These are phyloP conservation scores for Coregonus suidteri DNA, from an alignment of 2,797 vertebrate genomes.

Conservation along the genomic window DNA sequence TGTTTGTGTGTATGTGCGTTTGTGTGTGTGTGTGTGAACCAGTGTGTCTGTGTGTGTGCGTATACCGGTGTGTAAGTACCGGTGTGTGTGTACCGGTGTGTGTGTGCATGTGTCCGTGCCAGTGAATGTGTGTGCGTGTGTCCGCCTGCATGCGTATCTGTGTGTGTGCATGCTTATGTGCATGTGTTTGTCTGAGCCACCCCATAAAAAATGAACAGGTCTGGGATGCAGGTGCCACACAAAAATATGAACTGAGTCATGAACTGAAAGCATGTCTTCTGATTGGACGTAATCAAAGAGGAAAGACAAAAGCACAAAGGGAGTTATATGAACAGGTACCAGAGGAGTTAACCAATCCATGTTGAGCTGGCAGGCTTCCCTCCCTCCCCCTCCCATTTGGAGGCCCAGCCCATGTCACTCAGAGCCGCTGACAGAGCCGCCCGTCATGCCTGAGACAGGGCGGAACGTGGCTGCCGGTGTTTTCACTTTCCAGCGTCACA, in stretches of 20 bases:
- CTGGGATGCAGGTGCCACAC: slow-evolving; percentile 32
- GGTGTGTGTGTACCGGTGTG: no score
- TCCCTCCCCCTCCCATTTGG: background rate
- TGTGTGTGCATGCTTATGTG: slow-evolving; percentile 19
- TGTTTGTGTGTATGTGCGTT: background rate
- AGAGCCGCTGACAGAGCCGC: slow-evolving; percentile 46
- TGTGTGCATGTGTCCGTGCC: no score
- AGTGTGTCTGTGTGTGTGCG: no score
- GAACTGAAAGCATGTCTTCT: slow-evolving; percentile 27
- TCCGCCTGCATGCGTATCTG: slow-evolving; percentile 36
- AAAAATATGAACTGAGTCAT: slow-evolving; percentile 31
- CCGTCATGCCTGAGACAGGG: slow-evolving; percentile 55
- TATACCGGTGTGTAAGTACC: no score
- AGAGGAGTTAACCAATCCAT: slow-evolving; percentile 36
- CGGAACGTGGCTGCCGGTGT: slow-evolving; percentile 67
- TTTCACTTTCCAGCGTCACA: slow-evolving; percentile 68
- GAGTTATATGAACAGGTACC: slow-evolving; percentile 45
- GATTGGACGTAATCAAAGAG: slow-evolving; percentile 38
- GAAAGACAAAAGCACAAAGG: slow-evolving; percentile 57
- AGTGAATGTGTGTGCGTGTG: no score
- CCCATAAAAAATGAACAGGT: slow-evolving; percentile 14
- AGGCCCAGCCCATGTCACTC: slow-evolving; percentile 33
- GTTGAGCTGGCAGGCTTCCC: slow-evolving; percentile 39
- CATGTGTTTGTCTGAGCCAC: slow-evolving; percentile 7
- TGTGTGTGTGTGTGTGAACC: slow-evolving; percentile 8